Percentiles rank a stretch among this genome's conserved stretches.
Conservation (phyloP, 1,140 invertebrate genomes). For the Papilio aristodemus region DNA sequence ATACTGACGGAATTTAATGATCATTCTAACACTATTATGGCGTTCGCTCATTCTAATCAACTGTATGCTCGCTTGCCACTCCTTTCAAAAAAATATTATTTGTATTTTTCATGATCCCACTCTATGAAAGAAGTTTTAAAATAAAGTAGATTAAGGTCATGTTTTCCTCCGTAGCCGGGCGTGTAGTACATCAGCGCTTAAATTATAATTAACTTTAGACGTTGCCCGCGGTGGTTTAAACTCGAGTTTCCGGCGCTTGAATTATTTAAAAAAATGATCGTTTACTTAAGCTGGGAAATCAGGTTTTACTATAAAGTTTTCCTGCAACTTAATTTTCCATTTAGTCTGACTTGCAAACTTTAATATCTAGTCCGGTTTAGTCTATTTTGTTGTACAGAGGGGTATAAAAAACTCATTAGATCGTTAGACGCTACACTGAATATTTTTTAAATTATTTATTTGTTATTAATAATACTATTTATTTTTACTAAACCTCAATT, state of each 20-base stretch:
- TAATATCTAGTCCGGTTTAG: not conserved
- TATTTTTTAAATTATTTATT: too few relatives aligned
- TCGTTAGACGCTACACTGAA: too few relatives aligned
- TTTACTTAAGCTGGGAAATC: constrained; percentile 11
- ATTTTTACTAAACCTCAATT: too few relatives aligned
- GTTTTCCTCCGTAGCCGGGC: not conserved
- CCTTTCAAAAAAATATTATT: not conserved
- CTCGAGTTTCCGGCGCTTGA: constrained; percentile 12
- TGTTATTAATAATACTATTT: too few relatives aligned
- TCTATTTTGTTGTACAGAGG: not conserved
- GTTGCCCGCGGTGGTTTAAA: constrained; percentile 9
- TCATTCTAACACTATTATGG: too few relatives aligned
- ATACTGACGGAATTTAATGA: too few relatives aligned
- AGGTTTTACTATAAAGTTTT: not conserved
- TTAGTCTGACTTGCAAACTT: not conserved
- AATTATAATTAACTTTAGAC: constrained; percentile 24
- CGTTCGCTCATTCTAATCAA: too few relatives aligned
- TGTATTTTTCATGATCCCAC: not conserved
- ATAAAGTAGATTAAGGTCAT: constrained; percentile 16
- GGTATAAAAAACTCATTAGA: not conserved
- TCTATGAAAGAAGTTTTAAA: constrained; percentile 1
- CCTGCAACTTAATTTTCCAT: not conserved
- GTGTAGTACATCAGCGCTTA: constrained; percentile 15
- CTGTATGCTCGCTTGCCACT: not conserved
- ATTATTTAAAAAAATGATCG: constrained; percentile 20